Evolutionary conservation across 2,113 vertebrate genomes (phyloP).

Genomic region (Tragelaphus scriptus): DNA sequence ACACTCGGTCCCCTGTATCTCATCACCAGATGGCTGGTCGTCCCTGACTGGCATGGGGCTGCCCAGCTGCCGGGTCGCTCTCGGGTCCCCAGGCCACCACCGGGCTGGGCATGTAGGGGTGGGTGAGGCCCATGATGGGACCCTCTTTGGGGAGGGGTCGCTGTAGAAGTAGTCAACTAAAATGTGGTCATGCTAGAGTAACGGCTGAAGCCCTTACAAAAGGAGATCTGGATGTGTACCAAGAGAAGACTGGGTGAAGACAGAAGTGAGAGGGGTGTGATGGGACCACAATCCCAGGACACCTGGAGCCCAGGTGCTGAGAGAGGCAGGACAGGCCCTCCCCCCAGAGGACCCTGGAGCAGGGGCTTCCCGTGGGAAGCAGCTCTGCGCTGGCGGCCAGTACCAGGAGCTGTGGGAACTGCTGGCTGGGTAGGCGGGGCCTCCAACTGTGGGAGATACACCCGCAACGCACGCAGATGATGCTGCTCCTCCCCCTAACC

Average conservation of each 20-base stretch:
- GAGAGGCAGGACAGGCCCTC: neutral
- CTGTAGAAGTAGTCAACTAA: neutral
- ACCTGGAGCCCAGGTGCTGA: neutral
- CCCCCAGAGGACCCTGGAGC: neutral
- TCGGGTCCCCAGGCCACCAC: neutral
- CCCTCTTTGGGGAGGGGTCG: neutral
- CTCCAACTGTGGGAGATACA: neutral
- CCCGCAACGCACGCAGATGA: neutral
- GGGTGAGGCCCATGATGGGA: neutral
- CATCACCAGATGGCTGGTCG: neutral
- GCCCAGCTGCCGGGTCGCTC: neutral
- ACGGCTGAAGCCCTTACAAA: neutral
- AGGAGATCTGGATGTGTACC: neutral
- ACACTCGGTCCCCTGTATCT: neutral
- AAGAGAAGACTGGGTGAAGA: neutral
- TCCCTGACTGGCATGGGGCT: neutral
- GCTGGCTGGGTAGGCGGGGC: neutral
- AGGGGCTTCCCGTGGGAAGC: neutral
- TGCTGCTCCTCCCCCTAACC: neutral
- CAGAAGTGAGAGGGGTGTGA: neutral
- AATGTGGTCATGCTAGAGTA: neutral
- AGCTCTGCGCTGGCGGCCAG: neutral
- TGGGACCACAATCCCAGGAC: rapidly evolving
- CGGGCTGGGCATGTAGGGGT: too few species aligned
- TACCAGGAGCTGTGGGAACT: neutral